Base-by-base conservation (phyloP, 2,888 invertebrate species). In the Ophion obscuratus region DNA sequence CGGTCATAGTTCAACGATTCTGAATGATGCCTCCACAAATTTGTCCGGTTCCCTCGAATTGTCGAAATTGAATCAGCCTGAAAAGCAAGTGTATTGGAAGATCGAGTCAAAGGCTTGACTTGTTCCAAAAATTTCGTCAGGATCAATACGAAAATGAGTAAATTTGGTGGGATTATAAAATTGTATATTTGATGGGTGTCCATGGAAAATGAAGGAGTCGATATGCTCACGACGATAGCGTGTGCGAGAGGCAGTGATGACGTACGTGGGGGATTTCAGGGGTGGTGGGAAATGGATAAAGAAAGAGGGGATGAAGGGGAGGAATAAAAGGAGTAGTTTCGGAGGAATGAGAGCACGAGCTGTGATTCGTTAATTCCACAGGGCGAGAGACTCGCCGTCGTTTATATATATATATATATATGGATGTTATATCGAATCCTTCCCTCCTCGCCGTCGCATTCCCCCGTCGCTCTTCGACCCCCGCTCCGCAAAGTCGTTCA, bases 321-420 rank as follows among this genome's bases (percentile, higher is more conserved):
- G 88, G 87, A 87, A 88, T 87, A 85, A 87, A 86, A 88, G 83
- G 87, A 88, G 85, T 85, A 85, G 87, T 70, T 89, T 89, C 88
- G 88, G 83, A 88, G 87, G 84, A 88, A 88, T 83, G 87, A 88
- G 86, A 86, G 85, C 61, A 59, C 85, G 82, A 76, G 85, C 81
- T 79, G 89, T 89, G 90, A 91, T 91, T 90, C 89, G 91, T 89
- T 90, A 91, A 90, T 90, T 90, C 88, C 88, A 86, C 84, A 88
- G 88, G 89, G 84, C 85, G 89, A 88, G 74, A 75, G 73, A 74
- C 62, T 68, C 68, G 68, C 57, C 64, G 77, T 80, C 62, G 67
- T 70, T 70, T 79, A 36, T 67, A 81, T 70, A 75, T 81, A 62
- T 62, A 57, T 71, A 71, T 11, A 70, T 36, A 31, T 73, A 17